Conservation (phyloP, 2,113 vertebrate species). For the Ibidorhyncha struthersii region DNA sequence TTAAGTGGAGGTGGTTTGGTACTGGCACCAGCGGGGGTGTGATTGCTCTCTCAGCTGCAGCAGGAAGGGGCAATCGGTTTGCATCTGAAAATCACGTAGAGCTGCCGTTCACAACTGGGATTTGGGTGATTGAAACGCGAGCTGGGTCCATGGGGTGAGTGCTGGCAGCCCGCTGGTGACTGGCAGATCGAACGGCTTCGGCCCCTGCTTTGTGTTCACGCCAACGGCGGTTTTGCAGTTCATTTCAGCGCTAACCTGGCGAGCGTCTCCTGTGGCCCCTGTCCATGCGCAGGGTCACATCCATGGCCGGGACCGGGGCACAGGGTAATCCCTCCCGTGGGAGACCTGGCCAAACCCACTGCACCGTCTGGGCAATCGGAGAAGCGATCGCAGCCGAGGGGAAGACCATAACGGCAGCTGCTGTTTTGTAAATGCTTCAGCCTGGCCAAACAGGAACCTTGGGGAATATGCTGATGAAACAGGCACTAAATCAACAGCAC, state of each 20-base stretch:
- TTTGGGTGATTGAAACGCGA: not conserved
- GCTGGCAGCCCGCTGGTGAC: not conserved
- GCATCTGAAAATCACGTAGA: not conserved
- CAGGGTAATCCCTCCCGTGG: rapidly evolving
- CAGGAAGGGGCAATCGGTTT: not conserved
- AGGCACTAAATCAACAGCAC: not conserved
- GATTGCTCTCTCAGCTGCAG: not conserved
- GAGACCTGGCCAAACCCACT: not conserved
- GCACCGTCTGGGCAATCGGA: not conserved
- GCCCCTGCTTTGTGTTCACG: not conserved
- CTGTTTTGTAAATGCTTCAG: not conserved
- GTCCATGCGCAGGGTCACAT: rapidly evolving
- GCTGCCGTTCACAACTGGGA: not conserved
- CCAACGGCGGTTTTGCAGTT: not conserved
- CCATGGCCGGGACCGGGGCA: not conserved
- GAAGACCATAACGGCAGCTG: not conserved
- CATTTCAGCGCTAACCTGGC: rapidly evolving
- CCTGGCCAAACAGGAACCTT: not conserved
- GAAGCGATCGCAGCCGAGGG: not conserved
- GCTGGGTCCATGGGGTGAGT: not conserved
- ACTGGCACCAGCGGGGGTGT: not conserved
- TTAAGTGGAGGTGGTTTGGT: not conserved
- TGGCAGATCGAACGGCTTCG: rapidly evolving
- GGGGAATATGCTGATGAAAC: not conserved
- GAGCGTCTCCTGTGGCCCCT: not conserved